phyloP scores from a whole-genome alignment of 2,797 vertebrate genomes.

The Delichon dasypus region DNA sequence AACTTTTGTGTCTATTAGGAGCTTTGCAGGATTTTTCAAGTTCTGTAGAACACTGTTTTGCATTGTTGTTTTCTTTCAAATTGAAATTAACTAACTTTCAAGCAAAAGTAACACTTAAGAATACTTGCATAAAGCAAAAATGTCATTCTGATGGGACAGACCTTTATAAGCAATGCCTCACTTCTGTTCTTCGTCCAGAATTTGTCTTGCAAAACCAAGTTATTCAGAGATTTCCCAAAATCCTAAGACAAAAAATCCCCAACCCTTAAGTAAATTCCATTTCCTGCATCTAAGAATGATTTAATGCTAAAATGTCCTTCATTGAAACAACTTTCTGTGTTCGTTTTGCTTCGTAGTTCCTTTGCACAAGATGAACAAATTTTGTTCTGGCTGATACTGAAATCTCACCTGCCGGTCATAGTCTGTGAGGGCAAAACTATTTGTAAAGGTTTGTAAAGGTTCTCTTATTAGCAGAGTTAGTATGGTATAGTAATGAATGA shows the following conservation, averaged over 20 bases:
- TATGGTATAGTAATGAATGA: accelerated
- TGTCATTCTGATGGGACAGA: not conserved
- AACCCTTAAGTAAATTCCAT: not conserved
- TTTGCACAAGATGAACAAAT: not conserved
- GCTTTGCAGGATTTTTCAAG: not conserved
- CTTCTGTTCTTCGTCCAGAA: not conserved
- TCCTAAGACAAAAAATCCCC: not conserved
- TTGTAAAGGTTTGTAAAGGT: not conserved
- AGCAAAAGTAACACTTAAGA: not conserved
- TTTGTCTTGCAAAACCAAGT: not conserved
- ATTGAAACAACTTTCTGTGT: not conserved
- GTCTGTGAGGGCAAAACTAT: not conserved
- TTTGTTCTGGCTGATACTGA: not conserved
- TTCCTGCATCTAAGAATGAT: not conserved
- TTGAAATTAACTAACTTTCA: not conserved
- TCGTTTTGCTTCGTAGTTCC: not conserved
- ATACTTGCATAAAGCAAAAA: not conserved
- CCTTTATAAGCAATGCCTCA: not conserved
- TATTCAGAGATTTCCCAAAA: not conserved
- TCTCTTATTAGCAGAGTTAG: not conserved
- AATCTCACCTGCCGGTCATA: not conserved
- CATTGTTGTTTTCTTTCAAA: not conserved
- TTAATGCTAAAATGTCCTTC: not conserved
- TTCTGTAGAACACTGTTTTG: not conserved
- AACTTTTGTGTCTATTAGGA: not conserved